phyloP scores from a whole-genome alignment of 2,888 invertebrate genomes.

The Hedychridium roseum region DNA sequence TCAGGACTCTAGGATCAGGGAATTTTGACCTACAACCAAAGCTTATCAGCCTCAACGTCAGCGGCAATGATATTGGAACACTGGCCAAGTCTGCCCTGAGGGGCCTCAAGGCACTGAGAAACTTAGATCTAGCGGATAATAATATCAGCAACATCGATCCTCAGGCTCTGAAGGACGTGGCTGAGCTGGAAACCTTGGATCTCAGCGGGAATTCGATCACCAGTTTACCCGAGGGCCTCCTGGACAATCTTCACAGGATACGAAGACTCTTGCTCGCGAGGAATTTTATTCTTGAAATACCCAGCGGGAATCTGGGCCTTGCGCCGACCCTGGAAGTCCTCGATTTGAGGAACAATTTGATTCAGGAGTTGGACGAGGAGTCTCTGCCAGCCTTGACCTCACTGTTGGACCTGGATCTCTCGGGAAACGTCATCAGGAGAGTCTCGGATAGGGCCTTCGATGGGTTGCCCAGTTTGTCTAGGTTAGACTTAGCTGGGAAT shows the following conservation, averaged over 20 bases:
- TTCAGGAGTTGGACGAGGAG: conserved; percentile 75
- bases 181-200: conserved; percentile 77
- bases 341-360: conserved; percentile 81
- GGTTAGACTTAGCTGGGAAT: conserved; percentile 82
- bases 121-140: conserved; percentile 81
- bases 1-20: conserved; percentile 80
- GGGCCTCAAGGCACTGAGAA: conserved; percentile 73
- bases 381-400: conserved; percentile 78
- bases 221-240: conserved; percentile 75
- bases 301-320: conserved; percentile 73
- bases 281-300: conserved; percentile 82
- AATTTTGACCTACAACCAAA: conserved; percentile 82
- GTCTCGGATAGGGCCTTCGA: conserved; percentile 78
- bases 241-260: conserved; percentile 75
- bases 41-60: conserved; percentile 79
- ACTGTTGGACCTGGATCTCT: conserved; percentile 75
- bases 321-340: conserved; percentile 75
- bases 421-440: conserved; percentile 79
- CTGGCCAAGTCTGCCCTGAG: conserved; percentile 80
- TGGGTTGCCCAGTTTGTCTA: conserved; percentile 76
- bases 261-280: conserved; percentile 78
- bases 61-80: conserved; percentile 76
- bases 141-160: conserved; percentile 77
- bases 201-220: conserved; percentile 80
- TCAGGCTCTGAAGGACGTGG: conserved; percentile 81